These are phyloP conservation scores for Cydia splendana DNA, from an alignment of 1,140 invertebrate genomes.

Conservation along the genomic window DNA sequence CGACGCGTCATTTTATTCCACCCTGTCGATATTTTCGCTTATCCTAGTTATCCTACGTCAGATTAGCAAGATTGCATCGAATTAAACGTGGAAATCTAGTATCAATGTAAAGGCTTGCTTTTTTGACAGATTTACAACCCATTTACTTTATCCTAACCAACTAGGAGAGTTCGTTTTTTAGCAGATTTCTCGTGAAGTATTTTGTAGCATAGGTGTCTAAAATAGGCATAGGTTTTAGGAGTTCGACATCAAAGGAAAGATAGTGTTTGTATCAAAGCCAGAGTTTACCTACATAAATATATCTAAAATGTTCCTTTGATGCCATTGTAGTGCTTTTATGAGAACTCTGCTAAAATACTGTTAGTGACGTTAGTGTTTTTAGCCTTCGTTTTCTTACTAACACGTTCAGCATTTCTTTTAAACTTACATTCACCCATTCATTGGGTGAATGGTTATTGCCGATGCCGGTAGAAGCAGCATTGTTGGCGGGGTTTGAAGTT, in stretches of 20 bases:
- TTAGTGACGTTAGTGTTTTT: background rate
- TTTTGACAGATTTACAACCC: slow-evolving; percentile 2
- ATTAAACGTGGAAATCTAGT: background rate
- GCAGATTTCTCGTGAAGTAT: slow-evolving; percentile 8
- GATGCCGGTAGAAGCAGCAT: slow-evolving; percentile 28
- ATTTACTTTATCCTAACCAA: background rate
- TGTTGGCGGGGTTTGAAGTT: slow-evolving; percentile 21
- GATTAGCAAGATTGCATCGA: background rate
- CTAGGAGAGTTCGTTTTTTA: background rate
- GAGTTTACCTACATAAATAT: background rate
- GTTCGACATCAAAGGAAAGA: background rate
- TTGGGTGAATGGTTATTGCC: slow-evolving; percentile 10
- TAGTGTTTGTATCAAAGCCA: background rate
- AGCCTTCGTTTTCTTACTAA: slow-evolving; percentile 6
- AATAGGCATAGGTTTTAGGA: slow-evolving; percentile 2
- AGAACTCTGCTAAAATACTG: background rate
- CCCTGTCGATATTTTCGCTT: slow-evolving; percentile 6
- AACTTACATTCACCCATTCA: slow-evolving; percentile 1
- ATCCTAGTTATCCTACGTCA: background rate
- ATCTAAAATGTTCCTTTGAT: slow-evolving; percentile 20
- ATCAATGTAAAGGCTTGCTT: background rate
- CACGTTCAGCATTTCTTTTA: background rate
- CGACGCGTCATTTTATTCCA: slow-evolving; percentile 17
- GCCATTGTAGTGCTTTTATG: background rate
- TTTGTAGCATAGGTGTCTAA: slow-evolving; percentile 10